Base-by-base conservation (phyloP, 1,140 invertebrate species). In the Sminthurinus signatus region DNA sequence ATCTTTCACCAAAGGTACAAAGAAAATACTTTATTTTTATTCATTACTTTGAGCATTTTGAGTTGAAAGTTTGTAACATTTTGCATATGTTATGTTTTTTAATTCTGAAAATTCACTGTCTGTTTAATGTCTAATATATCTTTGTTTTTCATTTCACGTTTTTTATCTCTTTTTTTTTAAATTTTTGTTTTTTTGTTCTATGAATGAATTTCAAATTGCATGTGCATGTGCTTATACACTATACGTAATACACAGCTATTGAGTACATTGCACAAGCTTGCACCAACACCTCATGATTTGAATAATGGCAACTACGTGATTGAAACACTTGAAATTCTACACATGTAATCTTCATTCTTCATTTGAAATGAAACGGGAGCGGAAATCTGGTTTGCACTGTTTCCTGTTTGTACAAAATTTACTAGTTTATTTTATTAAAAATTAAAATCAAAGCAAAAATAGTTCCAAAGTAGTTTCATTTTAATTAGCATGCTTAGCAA, bases 241-340 rank as follows among this genome's bases (percentile, higher is more conserved):
- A 25, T 25, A 27, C 23, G 46, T 23, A 48, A 10, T 48, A 14
- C n/a, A n/a, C 10, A 10, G n/a, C n/a, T 10, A n/a, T 48, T 23
- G 21, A 19, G 8, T 48, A 19, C 10, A 19, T 10, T 8, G 21
- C 19, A 48, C 10, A n/a, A 12, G 10, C n/a, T 42, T 48, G 46
- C 46, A 15, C 46, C 8, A 23, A 5, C 46, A 14, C 46, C 5
- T 8, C 5, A 5, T 48, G 46, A 48, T 5, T 48, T 19, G 15
- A 31, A 14, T 17, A 32, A 27, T 54, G 51, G 51, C 5, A 54
- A 54, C 28, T 54, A 54, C 28, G 19, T 14, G 10, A 31, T 54
- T 25, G 51, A 54, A 14, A 54, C 51, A 8, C 12, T 54, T 31
- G 51, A 54, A 21, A 32, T 54, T 5, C 29, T 54, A 25, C 51